Evolutionary conservation across 1,140 invertebrate species (phyloP), one percentile per base, ranked within the genome.

Genomic region (Conus betulinus): DNA sequence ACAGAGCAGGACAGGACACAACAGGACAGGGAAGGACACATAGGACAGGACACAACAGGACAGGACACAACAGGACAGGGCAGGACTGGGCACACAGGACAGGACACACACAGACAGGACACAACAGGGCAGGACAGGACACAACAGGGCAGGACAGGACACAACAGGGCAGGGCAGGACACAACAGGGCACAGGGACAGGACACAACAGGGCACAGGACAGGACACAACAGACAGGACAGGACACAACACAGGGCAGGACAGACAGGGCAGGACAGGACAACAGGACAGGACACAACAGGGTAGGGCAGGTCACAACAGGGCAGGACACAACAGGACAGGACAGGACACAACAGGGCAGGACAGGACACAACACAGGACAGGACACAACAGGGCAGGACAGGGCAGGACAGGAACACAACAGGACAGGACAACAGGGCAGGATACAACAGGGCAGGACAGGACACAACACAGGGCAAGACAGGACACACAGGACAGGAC

Each of bases 11-110:
- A 84, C 89, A 67, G 63, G 89, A 88, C 89, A 84, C 52, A 78
- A 76, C 88, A 82, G 67, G 87, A 88, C 87, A 79, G 79, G 87
- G 84, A 87, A 23, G 79, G 85, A 89, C 78, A 87, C 3, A 87
- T 76, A 89, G 27, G 85, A 87, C 74, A 87, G n/a, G 85, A 78
- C 85, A 87, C 4, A 71, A 78, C 85, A 87, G n/a, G 85, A 55
- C 85, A 87, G 23, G 85, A 79, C 89, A 84, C 15, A 86, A 78
- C 88, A 87, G 27, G 88, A 82, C 85, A 89, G 0, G 53, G 71
- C 85, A 89, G 25, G 79, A 81, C 39, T 55, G 25, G 79, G 7
- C 79, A 81, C 0, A 81, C 79, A 81, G 51, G 79, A 81, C 79
- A 81, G 25, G 79, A 55, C 79, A 81, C 1, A 51, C 55, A 52